These are phyloP conservation scores for Centroberyx gerrardi DNA, from an alignment of 2,797 vertebrate species.

Conservation along the genomic window DNA sequence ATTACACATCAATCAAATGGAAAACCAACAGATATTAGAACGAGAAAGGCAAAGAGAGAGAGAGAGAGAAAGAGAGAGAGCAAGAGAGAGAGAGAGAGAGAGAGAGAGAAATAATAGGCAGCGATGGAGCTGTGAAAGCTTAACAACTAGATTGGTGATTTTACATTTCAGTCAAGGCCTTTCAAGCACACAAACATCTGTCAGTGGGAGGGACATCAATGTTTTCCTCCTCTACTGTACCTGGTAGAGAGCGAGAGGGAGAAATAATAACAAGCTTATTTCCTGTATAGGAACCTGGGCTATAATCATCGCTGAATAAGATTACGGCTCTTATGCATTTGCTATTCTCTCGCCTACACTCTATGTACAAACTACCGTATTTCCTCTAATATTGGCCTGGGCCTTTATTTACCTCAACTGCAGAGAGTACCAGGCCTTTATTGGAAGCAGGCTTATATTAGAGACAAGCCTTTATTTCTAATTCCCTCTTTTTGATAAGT, in stretches of 20 bases:
- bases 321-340: background rate
- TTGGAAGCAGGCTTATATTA: no score
- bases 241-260: conserved; percentile 23
- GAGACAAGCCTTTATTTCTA: no score
- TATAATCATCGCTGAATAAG: background rate
- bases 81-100: background rate
- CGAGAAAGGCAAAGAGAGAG: background rate
- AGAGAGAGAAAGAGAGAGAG: background rate
- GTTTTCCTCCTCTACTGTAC: conserved; percentile 25
- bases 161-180: conserved; percentile 60
- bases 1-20: conserved; percentile 33
- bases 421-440: no score
- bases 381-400: no score
- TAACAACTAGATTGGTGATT: conserved; percentile 56
- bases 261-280: conserved; percentile 29
- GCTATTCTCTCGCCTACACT: conserved; percentile 17
- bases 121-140: conserved; percentile 41
- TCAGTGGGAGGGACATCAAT: conserved; percentile 59
- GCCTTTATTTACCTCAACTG: no score
- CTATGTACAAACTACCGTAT: conserved; percentile 18
- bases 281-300: conserved; percentile 23
- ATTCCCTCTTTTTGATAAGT: no score
- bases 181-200: conserved; percentile 66
- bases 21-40: conserved; percentile 49
- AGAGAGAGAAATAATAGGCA: no score